Evolutionary conservation across 1,140 invertebrate genomes (phyloP).

Genomic region (Leptinotarsa undecemlineata): DNA sequence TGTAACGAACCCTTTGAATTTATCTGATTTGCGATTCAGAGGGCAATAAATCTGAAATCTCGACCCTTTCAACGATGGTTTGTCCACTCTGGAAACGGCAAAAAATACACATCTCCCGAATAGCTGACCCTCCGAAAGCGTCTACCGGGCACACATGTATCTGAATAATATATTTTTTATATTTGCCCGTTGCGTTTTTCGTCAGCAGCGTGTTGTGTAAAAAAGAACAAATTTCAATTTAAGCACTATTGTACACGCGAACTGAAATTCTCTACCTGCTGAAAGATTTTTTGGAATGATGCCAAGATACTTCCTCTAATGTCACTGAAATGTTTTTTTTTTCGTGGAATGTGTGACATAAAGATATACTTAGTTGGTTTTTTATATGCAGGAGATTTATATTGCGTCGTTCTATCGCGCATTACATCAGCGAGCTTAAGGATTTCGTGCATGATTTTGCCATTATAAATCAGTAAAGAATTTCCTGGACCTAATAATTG

Average conservation of each 20-base stretch:
- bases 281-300: neutral
- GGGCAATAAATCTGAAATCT: neutral
- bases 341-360: neutral
- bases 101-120: neutral
- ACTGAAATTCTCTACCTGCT: conserved; percentile 1
- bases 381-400: neutral
- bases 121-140: conserved; percentile 4
- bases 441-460: too few species aligned
- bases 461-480: neutral
- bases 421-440: too few species aligned
- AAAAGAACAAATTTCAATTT: conserved; percentile 3
- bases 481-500: too few species aligned
- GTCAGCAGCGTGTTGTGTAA: conserved; percentile 2
- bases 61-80: neutral
- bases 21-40: neutral
- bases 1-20: neutral
- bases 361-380: neutral
- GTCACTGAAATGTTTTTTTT: neutral
- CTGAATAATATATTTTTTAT: conserved; percentile 4
- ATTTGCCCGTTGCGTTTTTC: conserved; percentile 1
- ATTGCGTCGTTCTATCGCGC: too few species aligned
- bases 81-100: conserved; percentile 4
- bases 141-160: neutral
- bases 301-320: neutral
- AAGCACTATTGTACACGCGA: conserved; percentile 1